phyloP scores from a whole-genome alignment of 2,113 vertebrate species.

The Hepsetus odoe region DNA sequence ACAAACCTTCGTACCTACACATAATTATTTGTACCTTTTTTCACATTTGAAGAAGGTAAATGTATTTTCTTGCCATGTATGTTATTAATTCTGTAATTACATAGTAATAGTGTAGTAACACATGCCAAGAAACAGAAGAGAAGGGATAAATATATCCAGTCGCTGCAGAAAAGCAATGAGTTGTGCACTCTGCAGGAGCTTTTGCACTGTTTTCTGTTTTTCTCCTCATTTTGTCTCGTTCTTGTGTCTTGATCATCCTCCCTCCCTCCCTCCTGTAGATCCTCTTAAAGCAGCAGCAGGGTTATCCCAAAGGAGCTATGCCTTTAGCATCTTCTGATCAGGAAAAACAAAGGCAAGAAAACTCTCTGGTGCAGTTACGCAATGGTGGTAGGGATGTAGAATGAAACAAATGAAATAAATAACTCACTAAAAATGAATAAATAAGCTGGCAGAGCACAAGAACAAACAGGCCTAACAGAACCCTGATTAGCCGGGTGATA shows the following conservation, averaged over 20 bases:
- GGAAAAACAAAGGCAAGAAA: not conserved
- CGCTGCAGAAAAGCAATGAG: not conserved
- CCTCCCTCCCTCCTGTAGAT: not conserved
- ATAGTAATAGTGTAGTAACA: too few species aligned
- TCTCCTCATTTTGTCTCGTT: not conserved
- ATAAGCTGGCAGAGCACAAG: not conserved
- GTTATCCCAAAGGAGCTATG: constrained; percentile 12
- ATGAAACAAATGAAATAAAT: not conserved
- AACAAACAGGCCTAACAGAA: not conserved
- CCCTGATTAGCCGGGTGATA: not conserved
- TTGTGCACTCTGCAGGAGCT: not conserved
- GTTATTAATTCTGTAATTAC: too few species aligned
- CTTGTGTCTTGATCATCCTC: not conserved
- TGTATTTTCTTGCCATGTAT: too few species aligned
- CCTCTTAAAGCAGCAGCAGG: not conserved
- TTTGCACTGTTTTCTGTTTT: not conserved
- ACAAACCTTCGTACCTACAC: too few species aligned
- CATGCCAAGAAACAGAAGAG: too few species aligned
- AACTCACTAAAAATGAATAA: not conserved
- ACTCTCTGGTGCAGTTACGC: not conserved
- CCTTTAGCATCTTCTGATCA: constrained; percentile 20
- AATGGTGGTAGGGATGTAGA: not conserved
- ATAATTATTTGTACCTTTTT: too few species aligned
- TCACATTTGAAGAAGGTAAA: too few species aligned
- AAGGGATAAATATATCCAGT: too few species aligned